Conservation (phyloP, 2,797 vertebrate species). For the Poecilia picta region DNA sequence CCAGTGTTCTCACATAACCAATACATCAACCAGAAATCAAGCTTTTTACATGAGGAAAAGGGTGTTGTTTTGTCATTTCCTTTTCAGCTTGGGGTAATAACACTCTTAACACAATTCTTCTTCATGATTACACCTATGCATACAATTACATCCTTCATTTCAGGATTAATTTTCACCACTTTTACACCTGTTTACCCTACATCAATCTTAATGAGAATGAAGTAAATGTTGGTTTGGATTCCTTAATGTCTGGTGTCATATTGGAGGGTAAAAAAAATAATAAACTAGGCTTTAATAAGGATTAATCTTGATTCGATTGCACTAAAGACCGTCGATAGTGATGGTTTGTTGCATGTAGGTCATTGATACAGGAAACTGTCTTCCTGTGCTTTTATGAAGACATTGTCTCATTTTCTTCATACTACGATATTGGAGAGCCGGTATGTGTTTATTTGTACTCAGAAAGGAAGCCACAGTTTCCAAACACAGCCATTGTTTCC, state of each 20-base stretch:
- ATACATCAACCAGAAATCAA: constrained; percentile 43
- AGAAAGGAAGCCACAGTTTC: constrained; percentile 11
- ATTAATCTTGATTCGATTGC: not conserved
- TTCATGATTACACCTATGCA: constrained; percentile 61
- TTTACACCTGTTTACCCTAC: constrained; percentile 46
- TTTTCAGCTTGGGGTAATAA: constrained; percentile 70
- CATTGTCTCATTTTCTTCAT: not conserved
- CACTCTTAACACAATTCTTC: constrained; percentile 60
- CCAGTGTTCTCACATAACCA: constrained; percentile 51
- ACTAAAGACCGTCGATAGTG: not conserved
- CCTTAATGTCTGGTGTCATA: constrained; percentile 35
- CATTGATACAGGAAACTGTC: constrained; percentile 49
- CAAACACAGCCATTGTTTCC: constrained; percentile 10
- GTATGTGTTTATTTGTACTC: constrained; percentile 4
- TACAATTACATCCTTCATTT: constrained; percentile 59
- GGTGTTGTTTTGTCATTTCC: constrained; percentile 71
- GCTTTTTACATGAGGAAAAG: constrained; percentile 20
- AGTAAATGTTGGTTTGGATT: constrained; percentile 10
- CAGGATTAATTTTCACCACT: constrained; percentile 56
- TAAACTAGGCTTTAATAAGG: not conserved
- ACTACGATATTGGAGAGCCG: constrained; percentile 7
- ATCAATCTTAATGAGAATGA: constrained; percentile 11
- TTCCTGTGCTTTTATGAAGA: constrained; percentile 36
- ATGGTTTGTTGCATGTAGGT: constrained; percentile 29
- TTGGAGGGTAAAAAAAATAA: constrained; percentile 41